These are phyloP conservation scores for Euwallacea similis DNA, from an alignment of 1,140 invertebrate genomes.

Conservation along the genomic window DNA sequence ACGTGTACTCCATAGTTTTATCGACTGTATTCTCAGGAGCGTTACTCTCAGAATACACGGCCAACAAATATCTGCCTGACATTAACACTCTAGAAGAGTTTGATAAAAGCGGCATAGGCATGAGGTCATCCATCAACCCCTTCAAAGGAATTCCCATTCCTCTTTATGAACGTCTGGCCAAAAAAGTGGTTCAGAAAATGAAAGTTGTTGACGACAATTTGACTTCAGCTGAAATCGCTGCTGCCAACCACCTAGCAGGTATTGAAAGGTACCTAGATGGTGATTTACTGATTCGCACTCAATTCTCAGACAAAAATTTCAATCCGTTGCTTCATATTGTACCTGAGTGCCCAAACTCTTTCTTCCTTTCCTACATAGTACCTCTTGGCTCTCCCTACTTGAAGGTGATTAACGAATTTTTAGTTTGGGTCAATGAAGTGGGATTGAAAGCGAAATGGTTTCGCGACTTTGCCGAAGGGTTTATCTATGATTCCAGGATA, in stretches of 20 bases:
- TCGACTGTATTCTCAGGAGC: conserved; percentile 19
- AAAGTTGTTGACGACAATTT: conserved; percentile 3
- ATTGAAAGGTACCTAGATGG: conserved; percentile 19
- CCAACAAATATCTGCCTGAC: conserved; percentile 13
- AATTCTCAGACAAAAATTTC: conserved; percentile 18
- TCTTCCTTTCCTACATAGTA: conserved; percentile 43
- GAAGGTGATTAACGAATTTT: conserved; percentile 13
- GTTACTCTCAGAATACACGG: conserved; percentile 3
- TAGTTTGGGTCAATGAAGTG: conserved; percentile 7
- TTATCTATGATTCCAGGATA: conserved; percentile 9
- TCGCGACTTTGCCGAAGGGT: conserved; percentile 9
- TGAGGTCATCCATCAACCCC: conserved; percentile 18
- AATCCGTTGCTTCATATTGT: conserved; percentile 41
- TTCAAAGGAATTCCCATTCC: conserved; percentile 5
- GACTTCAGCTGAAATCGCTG: conserved; percentile 15
- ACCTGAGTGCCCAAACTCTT: conserved; percentile 38
- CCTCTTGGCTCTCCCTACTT: conserved; percentile 42
- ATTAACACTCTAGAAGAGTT: conserved; percentile 27
- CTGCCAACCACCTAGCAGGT: conserved; percentile 1
- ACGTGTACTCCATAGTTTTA: conserved; percentile 10
- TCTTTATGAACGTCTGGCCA: conserved; percentile 17
- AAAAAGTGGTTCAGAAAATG: not conserved
- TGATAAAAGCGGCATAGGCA: conserved; percentile 15
- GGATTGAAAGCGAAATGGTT: conserved; percentile 26
- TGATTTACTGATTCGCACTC: conserved; percentile 16